phyloP scores from a whole-genome alignment of 2,113 vertebrate genomes.

The Pachypanchax playfairii region DNA sequence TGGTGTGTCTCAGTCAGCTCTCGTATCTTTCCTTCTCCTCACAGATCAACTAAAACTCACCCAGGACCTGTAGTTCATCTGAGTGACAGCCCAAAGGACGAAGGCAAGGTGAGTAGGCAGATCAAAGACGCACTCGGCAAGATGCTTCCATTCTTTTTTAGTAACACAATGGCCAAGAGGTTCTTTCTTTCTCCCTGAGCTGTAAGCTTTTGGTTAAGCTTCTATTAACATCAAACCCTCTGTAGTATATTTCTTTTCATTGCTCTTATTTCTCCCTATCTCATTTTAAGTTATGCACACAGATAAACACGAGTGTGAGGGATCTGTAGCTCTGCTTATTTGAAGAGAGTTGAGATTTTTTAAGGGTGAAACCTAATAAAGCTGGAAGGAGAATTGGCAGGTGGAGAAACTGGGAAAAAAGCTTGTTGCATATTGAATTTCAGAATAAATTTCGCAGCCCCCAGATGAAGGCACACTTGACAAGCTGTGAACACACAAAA shows the following conservation, averaged over 20 bases:
- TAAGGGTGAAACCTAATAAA: slow-evolving; percentile 28
- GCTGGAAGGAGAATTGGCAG: slow-evolving; percentile 29
- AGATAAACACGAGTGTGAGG: not conserved
- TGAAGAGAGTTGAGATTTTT: not conserved
- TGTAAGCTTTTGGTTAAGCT: slow-evolving; percentile 15
- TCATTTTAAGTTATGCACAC: slow-evolving; percentile 6
- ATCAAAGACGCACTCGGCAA: slow-evolving; percentile 17
- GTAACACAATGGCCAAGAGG: not conserved
- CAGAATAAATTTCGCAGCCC: slow-evolving; percentile 34
- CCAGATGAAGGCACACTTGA: slow-evolving; percentile 46
- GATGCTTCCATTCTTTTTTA: slow-evolving; percentile 4
- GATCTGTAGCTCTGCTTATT: not conserved
- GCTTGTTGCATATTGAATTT: slow-evolving; percentile 56
- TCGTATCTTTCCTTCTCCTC: slow-evolving; percentile 31
- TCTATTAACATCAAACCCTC: not conserved
- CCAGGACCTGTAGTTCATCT: slow-evolving; percentile 97
- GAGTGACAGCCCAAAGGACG: slow-evolving; percentile 97
- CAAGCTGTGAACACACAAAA: slow-evolving; percentile 46
- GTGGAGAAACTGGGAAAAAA: slow-evolving; percentile 19
- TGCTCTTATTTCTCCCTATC: not conserved
- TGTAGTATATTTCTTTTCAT: not conserved
- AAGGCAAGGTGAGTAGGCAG: slow-evolving; percentile 91
- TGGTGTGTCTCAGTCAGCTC: slow-evolving; percentile 1
- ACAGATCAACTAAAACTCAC: slow-evolving; percentile 96
- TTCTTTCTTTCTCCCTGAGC: not conserved